phyloP scores from a whole-genome alignment of 1,140 invertebrate species.

The Tetranychus cinnabarinus region DNA sequence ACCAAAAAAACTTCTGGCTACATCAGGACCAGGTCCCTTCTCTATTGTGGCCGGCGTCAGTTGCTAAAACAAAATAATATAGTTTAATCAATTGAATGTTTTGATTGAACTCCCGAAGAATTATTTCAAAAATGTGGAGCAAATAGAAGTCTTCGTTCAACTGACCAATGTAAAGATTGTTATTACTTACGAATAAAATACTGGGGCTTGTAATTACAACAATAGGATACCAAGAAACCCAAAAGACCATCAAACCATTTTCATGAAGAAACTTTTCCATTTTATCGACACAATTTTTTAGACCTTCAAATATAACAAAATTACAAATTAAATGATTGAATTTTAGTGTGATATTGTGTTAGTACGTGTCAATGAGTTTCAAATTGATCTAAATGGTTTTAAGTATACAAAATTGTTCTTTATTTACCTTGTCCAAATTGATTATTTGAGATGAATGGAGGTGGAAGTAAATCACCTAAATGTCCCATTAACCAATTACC shows the following conservation, averaged over 20 bases:
- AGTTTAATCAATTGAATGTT: background rate
- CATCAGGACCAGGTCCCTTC: background rate
- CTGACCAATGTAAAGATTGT: too few species aligned
- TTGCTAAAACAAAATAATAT: background rate
- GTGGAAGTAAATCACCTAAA: background rate
- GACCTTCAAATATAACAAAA: background rate
- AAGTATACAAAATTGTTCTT: background rate
- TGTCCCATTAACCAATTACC: background rate
- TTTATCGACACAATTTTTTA: background rate
- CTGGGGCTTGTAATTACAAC: background rate
- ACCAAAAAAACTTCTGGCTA: background rate
- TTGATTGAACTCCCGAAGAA: background rate
- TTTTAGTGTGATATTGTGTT: too few species aligned
- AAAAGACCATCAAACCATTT: background rate
- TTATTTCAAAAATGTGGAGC: too few species aligned
- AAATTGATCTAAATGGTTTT: too few species aligned
- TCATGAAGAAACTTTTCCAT: background rate
- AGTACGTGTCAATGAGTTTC: too few species aligned
- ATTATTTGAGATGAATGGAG: background rate
- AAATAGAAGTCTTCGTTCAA: too few species aligned
- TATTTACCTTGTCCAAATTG: background rate
- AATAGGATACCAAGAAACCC: background rate
- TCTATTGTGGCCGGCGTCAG: background rate
- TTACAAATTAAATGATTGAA: background rate
- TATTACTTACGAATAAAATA: background rate